phyloP scores from a whole-genome alignment of 2,888 invertebrate genomes.

The Labia minor region DNA sequence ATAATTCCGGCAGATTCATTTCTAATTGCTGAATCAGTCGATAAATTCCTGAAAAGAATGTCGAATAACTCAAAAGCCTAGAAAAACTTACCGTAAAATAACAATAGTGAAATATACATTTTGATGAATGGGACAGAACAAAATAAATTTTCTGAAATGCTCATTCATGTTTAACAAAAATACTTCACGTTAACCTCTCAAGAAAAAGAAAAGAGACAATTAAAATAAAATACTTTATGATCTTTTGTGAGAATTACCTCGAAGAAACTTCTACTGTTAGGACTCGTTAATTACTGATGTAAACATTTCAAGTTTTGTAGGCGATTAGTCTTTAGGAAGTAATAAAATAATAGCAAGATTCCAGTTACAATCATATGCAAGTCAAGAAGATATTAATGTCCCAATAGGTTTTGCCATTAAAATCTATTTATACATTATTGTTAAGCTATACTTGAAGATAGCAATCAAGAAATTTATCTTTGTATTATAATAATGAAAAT shows the following conservation, averaged over 20 bases:
- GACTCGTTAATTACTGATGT: neutral
- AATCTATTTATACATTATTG: neutral
- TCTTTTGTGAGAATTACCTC: neutral
- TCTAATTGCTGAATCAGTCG: too few relatives aligned
- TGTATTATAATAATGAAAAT: neutral
- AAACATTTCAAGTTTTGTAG: neutral
- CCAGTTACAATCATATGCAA: neutral
- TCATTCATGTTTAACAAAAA: too few relatives aligned
- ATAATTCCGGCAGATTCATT: too few relatives aligned
- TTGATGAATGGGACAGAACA: too few relatives aligned
- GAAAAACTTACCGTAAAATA: too few relatives aligned
- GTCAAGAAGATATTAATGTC: constrained; percentile 13
- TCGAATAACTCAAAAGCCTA: too few relatives aligned
- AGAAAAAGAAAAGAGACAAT: neutral
- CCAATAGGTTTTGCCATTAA: neutral
- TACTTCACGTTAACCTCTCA: too few relatives aligned
- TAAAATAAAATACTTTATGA: neutral
- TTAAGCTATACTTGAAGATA: neutral
- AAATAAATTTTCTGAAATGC: too few relatives aligned
- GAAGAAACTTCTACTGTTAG: neutral
- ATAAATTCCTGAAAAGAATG: too few relatives aligned
- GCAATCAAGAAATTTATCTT: neutral
- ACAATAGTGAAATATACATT: too few relatives aligned
- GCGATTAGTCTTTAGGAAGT: constrained; percentile 1
- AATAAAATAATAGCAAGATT: neutral